Base-by-base conservation (phyloP, 1,140 invertebrate species). In the Sipha flava region DNA sequence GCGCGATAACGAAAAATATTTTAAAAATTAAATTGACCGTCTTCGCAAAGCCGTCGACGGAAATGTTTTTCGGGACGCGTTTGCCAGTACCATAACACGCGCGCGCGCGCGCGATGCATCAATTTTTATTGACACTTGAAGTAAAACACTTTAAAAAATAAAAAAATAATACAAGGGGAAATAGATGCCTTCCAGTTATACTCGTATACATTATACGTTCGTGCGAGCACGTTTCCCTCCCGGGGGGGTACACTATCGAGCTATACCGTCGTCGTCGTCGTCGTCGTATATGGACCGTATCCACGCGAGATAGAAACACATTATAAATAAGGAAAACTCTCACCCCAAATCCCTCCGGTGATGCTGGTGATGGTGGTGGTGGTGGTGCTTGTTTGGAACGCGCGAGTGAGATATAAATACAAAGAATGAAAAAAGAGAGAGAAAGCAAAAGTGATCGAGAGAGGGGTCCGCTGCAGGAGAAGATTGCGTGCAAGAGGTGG, bases 211-310 rank as follows among this genome's bases (percentile, higher is more conserved):
- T 10, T 54, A 18, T 54, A 37, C n/a, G 21, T 34, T 18, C n/a
- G 62, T 14, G 37, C 21, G 37, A 21, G n/a, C 43, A 66, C 12
- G 6, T 66, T 66, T 66, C 12, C 16, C 21, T 66, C n/a, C 34
- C 34, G 18, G 9, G 10, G 37, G n/a, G 34, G 34, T 66, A 40
- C 21, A 40, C 6, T 34, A 34, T 31, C 57, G 52, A 54, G 52
- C 23, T 54, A 16, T 62, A 62, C 34, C 57, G 57, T n/a, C 57
- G 59, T 34, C 14, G 26, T 29, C 26, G 26, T 31, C 62, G 57
- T n/a, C 52, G 57, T 34, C 40, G 64, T 70, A 70, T 29, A 47
- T n/a, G 66, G 66, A 70, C 66, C 66, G 66, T 70, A 70, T 70
- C 66, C 43, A 18, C 66, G 66, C 40, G 66, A 45, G 40, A 47